Evolutionary conservation across 2,888 invertebrate genomes (phyloP), one percentile per base, ranked within the genome.

Genomic region (Noctua comes): DNA sequence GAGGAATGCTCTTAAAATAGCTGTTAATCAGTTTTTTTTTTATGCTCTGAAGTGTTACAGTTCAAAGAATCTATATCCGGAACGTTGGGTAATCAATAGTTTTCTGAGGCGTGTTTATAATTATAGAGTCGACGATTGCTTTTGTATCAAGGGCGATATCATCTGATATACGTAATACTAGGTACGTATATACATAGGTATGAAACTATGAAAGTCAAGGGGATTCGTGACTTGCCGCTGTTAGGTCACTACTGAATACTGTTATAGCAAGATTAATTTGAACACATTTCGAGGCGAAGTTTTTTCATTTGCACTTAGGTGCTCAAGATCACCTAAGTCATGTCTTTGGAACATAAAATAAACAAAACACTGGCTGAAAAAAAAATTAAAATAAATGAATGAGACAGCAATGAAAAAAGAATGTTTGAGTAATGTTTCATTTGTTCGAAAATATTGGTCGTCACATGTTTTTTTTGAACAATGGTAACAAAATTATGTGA

Each of bases 81-180:
- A 90, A 79, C 83, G 83, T 66, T 73, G 74, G 66, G 88, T 86
- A 93, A 94, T 94, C 94, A 90, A 94, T 94, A 93, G 90, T 91
- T 91, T 91, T 89, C 81, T 85, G 82, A 84, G 86, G 85, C 84
- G 83, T 82, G 83, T 84, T 84, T 82, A 86, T 89, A 90, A 91
- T 91, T 91, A 91, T 92, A 91, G 90, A 83, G 69, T 80, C 78
- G 82, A 76, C 83, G 79, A 84, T 76, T 48, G 79, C 81, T 83
- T 88, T 84, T 83, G 86, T 82, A 88, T 83, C 91, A 93, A 92
- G 92, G 93, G 91, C 91, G 89, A 87, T 83, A 86, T 83, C 79
- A 80, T 81, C 82, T 80, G 77, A 84, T 86, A 82, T 88, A 86
- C 84, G 79, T 76, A 86, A 31, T 84, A 6, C 0, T 48, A n/a